Evolutionary conservation across 1,140 invertebrate species (phyloP).

Genomic region (Arion vulgaris): DNA sequence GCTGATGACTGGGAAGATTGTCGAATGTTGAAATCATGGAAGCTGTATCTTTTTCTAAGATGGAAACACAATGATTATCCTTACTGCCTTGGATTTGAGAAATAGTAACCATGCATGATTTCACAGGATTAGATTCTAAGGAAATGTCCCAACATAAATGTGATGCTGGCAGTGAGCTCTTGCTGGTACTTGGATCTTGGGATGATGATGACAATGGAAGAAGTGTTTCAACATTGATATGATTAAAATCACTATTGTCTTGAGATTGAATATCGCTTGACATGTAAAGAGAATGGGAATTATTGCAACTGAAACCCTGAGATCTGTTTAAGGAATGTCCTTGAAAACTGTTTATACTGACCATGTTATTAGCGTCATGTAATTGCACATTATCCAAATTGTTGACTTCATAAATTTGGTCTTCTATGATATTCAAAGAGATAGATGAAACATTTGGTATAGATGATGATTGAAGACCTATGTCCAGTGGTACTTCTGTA

Average conservation of each 20-base stretch:
- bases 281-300: background rate
- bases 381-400: background rate
- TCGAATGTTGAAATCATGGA: background rate
- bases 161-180: background rate
- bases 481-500: background rate
- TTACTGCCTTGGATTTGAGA: background rate
- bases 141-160: background rate
- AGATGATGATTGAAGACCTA: background rate
- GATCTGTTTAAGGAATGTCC: background rate
- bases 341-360: background rate
- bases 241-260: background rate
- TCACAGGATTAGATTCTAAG: too few species aligned
- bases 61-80: background rate
- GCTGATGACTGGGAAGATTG: background rate
- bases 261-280: background rate
- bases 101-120: background rate
- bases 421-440: background rate
- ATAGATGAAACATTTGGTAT: background rate
- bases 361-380: background rate
- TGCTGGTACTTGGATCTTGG: background rate
- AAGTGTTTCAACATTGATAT: background rate
- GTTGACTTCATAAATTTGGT: background rate
- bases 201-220: background rate
- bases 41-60: background rate
- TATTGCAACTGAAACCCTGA: slow-evolving; percentile 11